Percentiles rank a stretch among this genome's conserved stretches.
Conservation (phyloP, 2,888 invertebrate species). For the Nemoura dubitans region DNA sequence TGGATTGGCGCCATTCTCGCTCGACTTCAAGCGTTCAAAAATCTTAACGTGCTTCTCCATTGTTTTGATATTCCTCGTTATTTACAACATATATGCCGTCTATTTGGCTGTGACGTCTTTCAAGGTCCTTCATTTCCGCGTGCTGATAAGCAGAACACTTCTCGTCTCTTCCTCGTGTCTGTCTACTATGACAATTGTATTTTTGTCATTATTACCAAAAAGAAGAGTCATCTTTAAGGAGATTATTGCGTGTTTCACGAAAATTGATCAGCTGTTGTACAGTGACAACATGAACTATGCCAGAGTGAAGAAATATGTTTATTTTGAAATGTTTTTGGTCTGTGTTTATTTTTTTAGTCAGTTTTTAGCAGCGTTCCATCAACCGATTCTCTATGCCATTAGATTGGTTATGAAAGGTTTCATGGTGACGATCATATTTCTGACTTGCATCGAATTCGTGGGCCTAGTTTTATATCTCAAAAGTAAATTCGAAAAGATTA, state of each 20-base stretch:
- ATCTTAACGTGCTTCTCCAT: neutral
- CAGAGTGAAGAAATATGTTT: neutral
- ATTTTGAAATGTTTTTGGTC: neutral
- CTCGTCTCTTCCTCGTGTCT: neutral
- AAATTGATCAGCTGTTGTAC: neutral
- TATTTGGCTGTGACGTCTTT: too few species aligned
- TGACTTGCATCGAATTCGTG: neutral
- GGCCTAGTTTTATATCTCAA: neutral
- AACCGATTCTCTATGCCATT: neutral
- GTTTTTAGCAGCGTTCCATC: neutral
- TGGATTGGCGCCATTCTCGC: neutral
- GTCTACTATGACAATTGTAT: neutral
- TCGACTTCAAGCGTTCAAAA: neutral
- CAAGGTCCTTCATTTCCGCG: neutral
- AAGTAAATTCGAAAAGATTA: neutral
- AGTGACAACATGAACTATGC: neutral
- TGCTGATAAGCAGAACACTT: neutral
- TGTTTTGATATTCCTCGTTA: neutral
- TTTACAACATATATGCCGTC: neutral
- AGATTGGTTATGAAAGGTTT: neutral
- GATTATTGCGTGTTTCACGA: neutral
- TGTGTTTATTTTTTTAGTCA: neutral
- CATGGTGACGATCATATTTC: neutral
- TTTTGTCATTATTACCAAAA: neutral
- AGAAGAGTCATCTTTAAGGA: neutral